Conservation (phyloP, 2,888 invertebrate genomes). For the Pyrrhosoma nymphula region DNA sequence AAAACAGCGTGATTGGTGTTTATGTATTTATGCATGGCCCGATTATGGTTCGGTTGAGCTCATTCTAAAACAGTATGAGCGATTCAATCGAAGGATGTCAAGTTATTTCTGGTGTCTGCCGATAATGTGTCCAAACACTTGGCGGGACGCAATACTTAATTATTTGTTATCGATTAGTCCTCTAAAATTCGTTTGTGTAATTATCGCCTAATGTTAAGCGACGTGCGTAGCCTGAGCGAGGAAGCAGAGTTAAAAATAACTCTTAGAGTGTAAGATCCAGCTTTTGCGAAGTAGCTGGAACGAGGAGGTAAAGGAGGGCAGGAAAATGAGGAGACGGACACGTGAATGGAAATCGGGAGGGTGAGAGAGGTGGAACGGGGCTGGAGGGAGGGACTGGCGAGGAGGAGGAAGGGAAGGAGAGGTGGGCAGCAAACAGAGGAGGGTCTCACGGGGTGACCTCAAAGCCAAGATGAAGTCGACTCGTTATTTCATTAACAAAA, state of each 20-base stretch:
- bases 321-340: conserved; percentile 36
- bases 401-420: not conserved
- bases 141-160: no score
- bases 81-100: no score
- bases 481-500: conserved; percentile 67
- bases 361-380: not conserved
- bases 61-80: no score
- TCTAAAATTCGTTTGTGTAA: not conserved
- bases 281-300: not conserved
- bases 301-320: conserved; percentile 13
- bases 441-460: conserved; percentile 4
- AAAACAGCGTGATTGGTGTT: no score
- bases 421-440: not conserved
- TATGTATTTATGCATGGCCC: no score
- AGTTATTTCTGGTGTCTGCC: no score
- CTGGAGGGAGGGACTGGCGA: not conserved
- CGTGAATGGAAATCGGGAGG: conserved; percentile 29
- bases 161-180: no score
- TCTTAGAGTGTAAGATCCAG: not conserved
- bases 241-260: not conserved
- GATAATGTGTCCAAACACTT: no score
- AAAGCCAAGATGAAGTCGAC: conserved; percentile 59
- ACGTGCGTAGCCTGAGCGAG: not conserved
- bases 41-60: no score
- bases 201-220: not conserved